Evolutionary conservation across 2,797 vertebrate species (phyloP).

Genomic region (Anabas testudineus): DNA sequence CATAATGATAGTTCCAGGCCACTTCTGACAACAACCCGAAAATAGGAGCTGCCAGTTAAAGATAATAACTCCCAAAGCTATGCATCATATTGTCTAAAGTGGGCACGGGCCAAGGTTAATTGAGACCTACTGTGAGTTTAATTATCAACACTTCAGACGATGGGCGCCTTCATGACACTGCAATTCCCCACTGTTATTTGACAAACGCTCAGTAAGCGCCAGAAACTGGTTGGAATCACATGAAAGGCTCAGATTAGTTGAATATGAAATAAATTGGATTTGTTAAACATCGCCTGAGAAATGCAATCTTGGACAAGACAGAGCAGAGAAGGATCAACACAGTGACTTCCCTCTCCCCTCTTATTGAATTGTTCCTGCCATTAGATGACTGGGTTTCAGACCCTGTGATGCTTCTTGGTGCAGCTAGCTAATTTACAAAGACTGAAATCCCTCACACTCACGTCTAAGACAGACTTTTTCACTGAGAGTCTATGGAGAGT

Average conservation of each 20-base stretch:
- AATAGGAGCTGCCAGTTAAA: conserved; percentile 19
- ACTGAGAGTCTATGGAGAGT: background rate
- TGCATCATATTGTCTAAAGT: conserved; percentile 34
- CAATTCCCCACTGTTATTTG: background rate
- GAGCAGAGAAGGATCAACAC: background rate
- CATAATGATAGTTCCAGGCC: background rate
- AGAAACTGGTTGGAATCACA: conserved; percentile 8
- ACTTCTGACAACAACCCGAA: background rate
- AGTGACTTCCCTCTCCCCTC: background rate
- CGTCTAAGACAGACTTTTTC: background rate
- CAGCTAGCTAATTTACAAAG: no score
- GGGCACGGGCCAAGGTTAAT: conserved; percentile 23
- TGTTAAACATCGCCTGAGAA: background rate
- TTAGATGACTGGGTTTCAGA: background rate
- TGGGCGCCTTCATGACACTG: background rate
- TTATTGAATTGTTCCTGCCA: background rate
- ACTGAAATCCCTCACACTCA: background rate
- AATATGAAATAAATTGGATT: conserved; percentile 22
- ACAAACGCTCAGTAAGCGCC: conserved; percentile 6
- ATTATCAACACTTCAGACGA: conserved; percentile 22
- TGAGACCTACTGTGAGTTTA: conserved; percentile 24
- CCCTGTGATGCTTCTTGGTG: background rate
- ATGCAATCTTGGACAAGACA: background rate
- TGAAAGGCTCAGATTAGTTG: background rate
- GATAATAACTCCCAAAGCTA: conserved; percentile 18